Evolutionary conservation across 2,888 invertebrate genomes (phyloP).

Genomic region (Leptinotarsa peninsularis): DNA sequence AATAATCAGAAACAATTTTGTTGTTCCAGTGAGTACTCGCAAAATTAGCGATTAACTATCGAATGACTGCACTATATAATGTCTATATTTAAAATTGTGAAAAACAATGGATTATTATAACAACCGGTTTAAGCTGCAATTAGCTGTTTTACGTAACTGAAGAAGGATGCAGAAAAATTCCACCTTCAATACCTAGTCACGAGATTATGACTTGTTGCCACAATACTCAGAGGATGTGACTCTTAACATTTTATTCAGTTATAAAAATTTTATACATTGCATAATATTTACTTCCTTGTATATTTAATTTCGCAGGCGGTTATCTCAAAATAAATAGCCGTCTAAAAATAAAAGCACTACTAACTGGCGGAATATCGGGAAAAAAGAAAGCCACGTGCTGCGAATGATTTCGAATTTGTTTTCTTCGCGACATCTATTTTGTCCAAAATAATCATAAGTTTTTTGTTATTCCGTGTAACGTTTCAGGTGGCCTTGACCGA

Average conservation of each 20-base stretch:
- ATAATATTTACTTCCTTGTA: slow-evolving; percentile 42
- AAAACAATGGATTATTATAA: slow-evolving; percentile 41
- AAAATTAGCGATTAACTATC: slow-evolving; percentile 11
- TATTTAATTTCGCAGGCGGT: slow-evolving; percentile 33
- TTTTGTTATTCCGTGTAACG: slow-evolving; percentile 6
- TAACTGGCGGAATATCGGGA: neutral
- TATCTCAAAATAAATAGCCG: slow-evolving; percentile 39
- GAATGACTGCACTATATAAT: slow-evolving; percentile 37
- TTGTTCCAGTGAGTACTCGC: slow-evolving; percentile 16
- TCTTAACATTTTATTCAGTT: slow-evolving; percentile 23
- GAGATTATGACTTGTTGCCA: slow-evolving; percentile 29
- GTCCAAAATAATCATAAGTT: slow-evolving; percentile 9
- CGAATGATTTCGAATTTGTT: slow-evolving; percentile 9
- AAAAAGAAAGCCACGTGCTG: slow-evolving; percentile 13
- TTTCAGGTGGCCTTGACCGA: slow-evolving; percentile 39
- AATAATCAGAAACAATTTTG: neutral
- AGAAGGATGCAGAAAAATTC: slow-evolving; percentile 44
- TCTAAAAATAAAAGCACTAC: slow-evolving; percentile 36
- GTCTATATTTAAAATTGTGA: slow-evolving; percentile 36
- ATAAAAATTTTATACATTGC: slow-evolving; percentile 30
- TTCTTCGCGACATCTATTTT: neutral
- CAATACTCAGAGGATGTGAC: slow-evolving; percentile 25
- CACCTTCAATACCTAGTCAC: slow-evolving; percentile 33
- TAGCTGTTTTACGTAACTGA: slow-evolving; percentile 44
- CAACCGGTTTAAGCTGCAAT: slow-evolving; percentile 39